Conservation (phyloP, 2,113 vertebrate species). For the Genyomyrus donnyi region DNA sequence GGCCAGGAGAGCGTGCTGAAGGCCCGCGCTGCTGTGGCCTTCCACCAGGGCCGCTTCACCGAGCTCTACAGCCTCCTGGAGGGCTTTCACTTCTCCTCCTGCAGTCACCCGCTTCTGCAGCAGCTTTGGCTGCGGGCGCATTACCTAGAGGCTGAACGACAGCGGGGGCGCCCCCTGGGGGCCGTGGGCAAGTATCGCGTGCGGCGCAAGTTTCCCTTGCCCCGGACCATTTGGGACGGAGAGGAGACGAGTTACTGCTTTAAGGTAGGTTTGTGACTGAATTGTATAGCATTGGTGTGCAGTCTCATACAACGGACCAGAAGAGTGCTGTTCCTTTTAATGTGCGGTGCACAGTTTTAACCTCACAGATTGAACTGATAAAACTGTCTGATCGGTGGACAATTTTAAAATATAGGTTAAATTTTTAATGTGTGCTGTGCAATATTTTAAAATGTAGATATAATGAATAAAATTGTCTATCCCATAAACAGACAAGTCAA, state of each 20-base stretch:
- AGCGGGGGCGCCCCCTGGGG: constrained; percentile 55
- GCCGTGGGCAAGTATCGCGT: constrained; percentile 62
- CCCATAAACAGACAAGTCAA: neutral
- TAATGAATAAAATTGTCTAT: neutral
- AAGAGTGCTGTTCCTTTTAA: neutral
- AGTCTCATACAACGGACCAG: neutral
- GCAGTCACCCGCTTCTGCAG: constrained; percentile 56
- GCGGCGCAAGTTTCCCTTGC: constrained; percentile 57
- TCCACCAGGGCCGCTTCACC: constrained; percentile 54
- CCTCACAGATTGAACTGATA: neutral
- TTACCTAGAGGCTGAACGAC: constrained; percentile 54
- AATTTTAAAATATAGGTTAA: neutral
- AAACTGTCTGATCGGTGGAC: neutral
- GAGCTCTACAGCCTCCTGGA: constrained; percentile 56
- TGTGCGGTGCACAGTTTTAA: neutral
- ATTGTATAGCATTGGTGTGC: neutral
- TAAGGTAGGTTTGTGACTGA: constrained; percentile 41
- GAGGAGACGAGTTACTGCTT: constrained; percentile 64
- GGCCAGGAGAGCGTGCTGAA: constrained; percentile 54
- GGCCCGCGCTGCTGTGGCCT: constrained; percentile 52
- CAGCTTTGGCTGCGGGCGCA: constrained; percentile 60
- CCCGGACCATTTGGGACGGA: constrained; percentile 61
- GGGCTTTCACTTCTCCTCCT: constrained; percentile 49
- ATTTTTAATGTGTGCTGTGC: neutral
- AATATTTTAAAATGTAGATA: neutral